Evolutionary conservation across 2,888 invertebrate genomes (phyloP).

Genomic region (Melipona beecheii): DNA sequence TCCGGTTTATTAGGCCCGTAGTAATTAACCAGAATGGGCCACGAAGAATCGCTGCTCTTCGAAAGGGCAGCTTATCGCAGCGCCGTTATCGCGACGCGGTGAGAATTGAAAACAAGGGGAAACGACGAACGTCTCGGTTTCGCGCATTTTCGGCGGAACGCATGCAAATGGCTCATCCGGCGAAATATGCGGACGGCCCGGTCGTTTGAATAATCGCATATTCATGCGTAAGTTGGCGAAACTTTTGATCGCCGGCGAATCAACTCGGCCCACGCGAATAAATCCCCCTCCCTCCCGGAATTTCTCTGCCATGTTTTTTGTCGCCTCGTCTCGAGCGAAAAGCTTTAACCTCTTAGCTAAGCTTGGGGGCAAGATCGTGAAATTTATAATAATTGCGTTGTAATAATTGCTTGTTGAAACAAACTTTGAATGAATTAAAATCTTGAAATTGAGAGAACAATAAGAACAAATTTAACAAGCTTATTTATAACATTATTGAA

Average conservation of each 20-base stretch:
- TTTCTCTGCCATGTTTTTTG: not conserved
- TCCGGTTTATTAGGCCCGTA: conserved; percentile 7
- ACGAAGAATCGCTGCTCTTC: not conserved
- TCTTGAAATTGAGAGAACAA: too few relatives aligned
- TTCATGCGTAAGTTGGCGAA: conserved; percentile 43
- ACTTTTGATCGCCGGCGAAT: conserved; percentile 22
- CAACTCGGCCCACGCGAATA: conserved; percentile 20
- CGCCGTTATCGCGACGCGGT: conserved; percentile 8
- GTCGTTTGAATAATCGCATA: conserved; percentile 56
- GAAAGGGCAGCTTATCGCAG: not conserved
- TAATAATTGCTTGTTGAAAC: too few relatives aligned
- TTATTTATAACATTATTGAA: too few relatives aligned
- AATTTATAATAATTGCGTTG: too few relatives aligned
- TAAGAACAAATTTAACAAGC: too few relatives aligned
- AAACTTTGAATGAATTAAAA: too few relatives aligned
- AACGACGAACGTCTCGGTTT: conserved; percentile 32
- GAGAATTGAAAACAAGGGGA: not conserved
- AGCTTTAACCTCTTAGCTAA: not conserved
- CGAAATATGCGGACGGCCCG: conserved; percentile 30
- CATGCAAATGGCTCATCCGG: conserved; percentile 42
- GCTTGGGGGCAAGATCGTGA: too few relatives aligned
- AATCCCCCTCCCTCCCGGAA: not conserved
- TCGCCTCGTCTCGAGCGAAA: not conserved
- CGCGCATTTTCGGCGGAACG: not conserved
- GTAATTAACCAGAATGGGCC: conserved; percentile 9